Percentiles rank a stretch among this genome's conserved stretches.
phyloP scores from a whole-genome alignment of 2,888 invertebrate genomes.

The Nemoura dubitans region DNA sequence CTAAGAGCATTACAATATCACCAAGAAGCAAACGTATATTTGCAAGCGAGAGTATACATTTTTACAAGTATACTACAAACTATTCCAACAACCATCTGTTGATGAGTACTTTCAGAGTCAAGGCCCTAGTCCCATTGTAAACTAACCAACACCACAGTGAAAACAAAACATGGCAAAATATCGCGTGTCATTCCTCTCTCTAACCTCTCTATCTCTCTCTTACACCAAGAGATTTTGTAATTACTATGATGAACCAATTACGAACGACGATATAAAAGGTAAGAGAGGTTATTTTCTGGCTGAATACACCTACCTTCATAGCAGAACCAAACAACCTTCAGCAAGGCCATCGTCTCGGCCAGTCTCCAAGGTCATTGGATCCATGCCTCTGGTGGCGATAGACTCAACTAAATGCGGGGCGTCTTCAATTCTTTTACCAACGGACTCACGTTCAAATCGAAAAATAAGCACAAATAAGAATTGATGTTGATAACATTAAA shows the following conservation, averaged over 20 bases:
- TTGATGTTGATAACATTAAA: neutral
- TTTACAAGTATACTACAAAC: no score
- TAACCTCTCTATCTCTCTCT: neutral
- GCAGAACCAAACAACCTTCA: neutral
- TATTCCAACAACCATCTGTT: neutral
- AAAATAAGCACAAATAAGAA: neutral
- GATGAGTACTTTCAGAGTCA: neutral
- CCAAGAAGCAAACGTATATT: no score
- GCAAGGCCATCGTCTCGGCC: neutral
- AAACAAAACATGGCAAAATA: neutral
- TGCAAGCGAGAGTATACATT: no score
- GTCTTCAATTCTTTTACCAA: neutral
- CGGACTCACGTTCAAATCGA: neutral
- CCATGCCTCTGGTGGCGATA: conserved; percentile 14
- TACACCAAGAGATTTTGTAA: neutral
- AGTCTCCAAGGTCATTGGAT: neutral
- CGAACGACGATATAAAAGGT: neutral
- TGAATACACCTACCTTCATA: conserved; percentile 13
- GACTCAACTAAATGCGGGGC: conserved; percentile 18
- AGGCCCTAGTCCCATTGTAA: neutral
- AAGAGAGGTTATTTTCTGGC: conserved; percentile 21
- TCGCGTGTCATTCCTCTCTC: conserved; percentile 17
- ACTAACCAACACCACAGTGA: neutral
- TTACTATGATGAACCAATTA: conserved; percentile 28
- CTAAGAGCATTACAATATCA: no score